Percentiles rank a stretch among this genome's conserved stretches.
Evolutionary conservation across 2,888 invertebrate species (phyloP).

Genomic region (Athalia cordata): DNA sequence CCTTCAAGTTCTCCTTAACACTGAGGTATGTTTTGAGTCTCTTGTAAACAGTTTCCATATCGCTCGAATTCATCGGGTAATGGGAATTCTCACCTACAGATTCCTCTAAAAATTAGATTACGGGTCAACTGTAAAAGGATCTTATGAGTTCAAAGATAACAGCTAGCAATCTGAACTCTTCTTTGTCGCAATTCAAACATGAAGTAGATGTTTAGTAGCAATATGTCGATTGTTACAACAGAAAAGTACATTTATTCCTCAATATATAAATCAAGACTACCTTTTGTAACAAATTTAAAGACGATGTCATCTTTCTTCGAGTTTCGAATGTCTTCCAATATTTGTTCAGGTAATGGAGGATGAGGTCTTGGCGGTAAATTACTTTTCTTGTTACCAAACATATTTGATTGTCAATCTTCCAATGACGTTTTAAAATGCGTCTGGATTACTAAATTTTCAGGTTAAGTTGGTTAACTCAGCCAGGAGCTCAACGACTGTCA

Average conservation of each 20-base stretch:
- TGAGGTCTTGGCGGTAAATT: slow-evolving; percentile 65
- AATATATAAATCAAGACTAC: slow-evolving; percentile 47
- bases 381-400: slow-evolving; percentile 67
- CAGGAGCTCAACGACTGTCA: no score
- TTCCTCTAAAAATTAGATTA: slow-evolving; percentile 70
- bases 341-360: slow-evolving; percentile 63
- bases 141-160: neutral
- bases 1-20: slow-evolving; percentile 66
- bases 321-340: slow-evolving; percentile 65
- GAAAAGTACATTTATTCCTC: neutral
- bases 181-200: no score
- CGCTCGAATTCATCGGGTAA: slow-evolving; percentile 52
- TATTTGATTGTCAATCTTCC: slow-evolving; percentile 46
- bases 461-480: no score
- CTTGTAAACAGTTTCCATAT: slow-evolving; percentile 63
- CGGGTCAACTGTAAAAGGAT: slow-evolving; percentile 46
- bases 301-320: slow-evolving; percentile 62
- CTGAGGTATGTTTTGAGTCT: slow-evolving; percentile 67
- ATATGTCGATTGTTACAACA: no score
- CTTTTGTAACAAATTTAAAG: slow-evolving; percentile 61
- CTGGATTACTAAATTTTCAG: no score
- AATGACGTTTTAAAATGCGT: no score
- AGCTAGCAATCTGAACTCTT: neutral
- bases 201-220: no score
- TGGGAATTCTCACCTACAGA: slow-evolving; percentile 63